Evolutionary conservation across 2,797 vertebrate genomes (phyloP).

Genomic region (Telmatherina bonti): DNA sequence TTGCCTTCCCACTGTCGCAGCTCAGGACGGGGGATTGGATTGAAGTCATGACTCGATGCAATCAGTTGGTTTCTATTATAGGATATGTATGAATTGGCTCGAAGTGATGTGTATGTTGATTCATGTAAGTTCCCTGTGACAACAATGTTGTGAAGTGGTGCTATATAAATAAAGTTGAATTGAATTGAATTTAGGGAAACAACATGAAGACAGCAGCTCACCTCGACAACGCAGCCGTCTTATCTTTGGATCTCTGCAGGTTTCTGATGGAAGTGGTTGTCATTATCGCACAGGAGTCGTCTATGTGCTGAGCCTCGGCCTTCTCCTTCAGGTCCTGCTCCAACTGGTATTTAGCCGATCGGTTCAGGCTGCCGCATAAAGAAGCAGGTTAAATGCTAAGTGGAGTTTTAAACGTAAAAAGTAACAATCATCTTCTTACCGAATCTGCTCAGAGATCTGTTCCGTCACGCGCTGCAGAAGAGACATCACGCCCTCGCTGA

Average conservation of each 20-base stretch:
- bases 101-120: no score
- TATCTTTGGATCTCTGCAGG: slow-evolving; percentile 45
- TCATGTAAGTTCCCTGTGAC: no score
- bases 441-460: slow-evolving; percentile 90
- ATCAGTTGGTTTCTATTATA: no score
- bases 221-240: slow-evolving; percentile 32
- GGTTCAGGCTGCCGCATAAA: slow-evolving; percentile 85
- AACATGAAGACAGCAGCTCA: slow-evolving; percentile 18
- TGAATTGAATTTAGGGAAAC: no score
- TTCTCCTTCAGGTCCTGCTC: slow-evolving; percentile 92
- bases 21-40: no score
- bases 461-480: slow-evolving; percentile 86
- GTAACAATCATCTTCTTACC: slow-evolving; percentile 69
- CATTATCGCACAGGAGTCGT: slow-evolving; percentile 86
- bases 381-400: background rate
- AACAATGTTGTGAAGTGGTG: no score
- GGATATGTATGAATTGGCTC: no score
- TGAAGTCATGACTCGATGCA: no score
- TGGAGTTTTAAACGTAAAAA: background rate
- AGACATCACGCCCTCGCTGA: slow-evolving; percentile 78
- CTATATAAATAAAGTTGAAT: no score
- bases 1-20: no score
- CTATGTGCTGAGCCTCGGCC: slow-evolving; percentile 85
- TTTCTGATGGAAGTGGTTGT: slow-evolving; percentile 79
- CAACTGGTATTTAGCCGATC: slow-evolving; percentile 87